A percentile compares a stretch with the other conserved stretches of the same genome.
These are phyloP conservation scores for Hecatera dysodea DNA, from an alignment of 2,888 invertebrate genomes.

Conservation along the genomic window DNA sequence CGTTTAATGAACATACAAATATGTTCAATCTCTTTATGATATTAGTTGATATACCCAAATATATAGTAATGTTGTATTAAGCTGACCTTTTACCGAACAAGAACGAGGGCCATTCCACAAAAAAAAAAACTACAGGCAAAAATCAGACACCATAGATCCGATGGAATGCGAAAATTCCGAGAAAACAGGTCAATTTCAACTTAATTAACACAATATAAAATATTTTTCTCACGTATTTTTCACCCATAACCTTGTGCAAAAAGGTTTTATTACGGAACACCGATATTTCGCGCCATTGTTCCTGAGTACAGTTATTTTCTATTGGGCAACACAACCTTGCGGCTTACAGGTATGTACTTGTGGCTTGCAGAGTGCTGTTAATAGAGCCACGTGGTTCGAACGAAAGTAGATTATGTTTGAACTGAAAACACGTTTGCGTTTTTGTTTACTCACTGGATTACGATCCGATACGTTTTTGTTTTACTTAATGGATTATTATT, in stretches of 20 bases:
- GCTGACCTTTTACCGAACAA: not conserved
- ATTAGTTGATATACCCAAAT: too few species aligned
- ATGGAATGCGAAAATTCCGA: constrained; percentile 4
- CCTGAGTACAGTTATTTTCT: constrained; percentile 59
- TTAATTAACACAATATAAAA: constrained; percentile 41
- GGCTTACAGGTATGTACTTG: constrained; percentile 16
- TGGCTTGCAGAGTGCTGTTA: constrained; percentile 10
- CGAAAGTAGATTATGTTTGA: constrained; percentile 12
- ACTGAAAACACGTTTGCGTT: not conserved
- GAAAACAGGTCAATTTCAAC: constrained; percentile 38
- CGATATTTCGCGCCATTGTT: constrained; percentile 60
- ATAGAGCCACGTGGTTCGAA: constrained; percentile 40
- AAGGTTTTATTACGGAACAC: constrained; percentile 59
- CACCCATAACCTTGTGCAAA: constrained; percentile 59
- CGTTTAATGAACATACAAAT: too few species aligned
- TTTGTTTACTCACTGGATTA: constrained; percentile 2
- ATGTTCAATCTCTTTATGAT: too few species aligned
- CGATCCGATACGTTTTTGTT: too few species aligned
- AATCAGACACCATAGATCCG: constrained; percentile 21
- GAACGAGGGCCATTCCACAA: constrained; percentile 2
- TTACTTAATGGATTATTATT: constrained; percentile 4
- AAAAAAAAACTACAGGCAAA: not conserved
- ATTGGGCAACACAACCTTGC: constrained; percentile 55
- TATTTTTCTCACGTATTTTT: constrained; percentile 62
- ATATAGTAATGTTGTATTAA: not conserved